Conservation (phyloP, 1,140 invertebrate species). For the Drosophila miranda region DNA sequence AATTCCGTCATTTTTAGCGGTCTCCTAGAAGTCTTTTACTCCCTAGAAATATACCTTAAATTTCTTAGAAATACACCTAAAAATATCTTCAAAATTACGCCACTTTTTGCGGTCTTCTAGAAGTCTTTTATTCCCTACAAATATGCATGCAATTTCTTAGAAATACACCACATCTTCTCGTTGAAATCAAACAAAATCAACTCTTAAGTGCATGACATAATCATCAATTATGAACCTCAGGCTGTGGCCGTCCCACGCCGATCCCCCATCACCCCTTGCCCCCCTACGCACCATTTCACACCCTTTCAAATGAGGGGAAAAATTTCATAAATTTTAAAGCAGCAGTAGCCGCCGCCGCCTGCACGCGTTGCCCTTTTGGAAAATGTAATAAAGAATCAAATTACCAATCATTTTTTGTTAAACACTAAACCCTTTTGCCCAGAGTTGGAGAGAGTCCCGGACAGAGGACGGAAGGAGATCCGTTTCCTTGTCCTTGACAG, state of each 20-base stretch:
- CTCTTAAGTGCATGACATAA: slow-evolving; percentile 29
- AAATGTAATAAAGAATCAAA: slow-evolving; percentile 70
- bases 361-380: neutral
- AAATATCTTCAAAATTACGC: no score
- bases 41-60: no score
- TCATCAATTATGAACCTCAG: slow-evolving; percentile 9
- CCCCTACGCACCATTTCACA: no score
- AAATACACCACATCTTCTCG: no score
- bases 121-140: no score
- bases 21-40: no score
- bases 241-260: slow-evolving; percentile 1
- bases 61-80: no score
- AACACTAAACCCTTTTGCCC: slow-evolving; percentile 44
- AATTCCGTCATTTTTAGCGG: no score
- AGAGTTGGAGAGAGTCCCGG: no score
- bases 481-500: slow-evolving; percentile 22
- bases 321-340: slow-evolving; percentile 56
- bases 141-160: no score
- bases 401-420: slow-evolving; percentile 56
- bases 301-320: slow-evolving; percentile 1
- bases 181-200: neutral
- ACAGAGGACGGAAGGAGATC: neutral
- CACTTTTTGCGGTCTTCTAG: no score
- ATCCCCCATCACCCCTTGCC: neutral
- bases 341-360: slow-evolving; percentile 1